Evolutionary conservation across 2,888 invertebrate species (phyloP).

Genomic region (Germaria angustata): DNA sequence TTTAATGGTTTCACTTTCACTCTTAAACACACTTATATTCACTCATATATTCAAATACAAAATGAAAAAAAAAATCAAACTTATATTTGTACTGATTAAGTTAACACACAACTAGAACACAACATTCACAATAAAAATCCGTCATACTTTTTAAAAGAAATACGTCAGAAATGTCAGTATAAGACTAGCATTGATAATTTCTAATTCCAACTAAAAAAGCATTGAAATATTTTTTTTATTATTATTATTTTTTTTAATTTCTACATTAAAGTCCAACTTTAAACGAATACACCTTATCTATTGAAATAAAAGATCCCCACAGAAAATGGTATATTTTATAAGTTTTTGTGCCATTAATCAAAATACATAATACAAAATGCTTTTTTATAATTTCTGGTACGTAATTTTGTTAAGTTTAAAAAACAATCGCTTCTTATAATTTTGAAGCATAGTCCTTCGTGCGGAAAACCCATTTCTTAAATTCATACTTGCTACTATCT

Average conservation of each 20-base stretch:
- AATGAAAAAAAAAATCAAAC: constrained; percentile 63
- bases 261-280: constrained; percentile 57
- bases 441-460: background rate
- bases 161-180: constrained; percentile 46
- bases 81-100: constrained; percentile 51
- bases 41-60: constrained; percentile 39
- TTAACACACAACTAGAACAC: constrained; percentile 36
- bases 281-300: constrained; percentile 12
- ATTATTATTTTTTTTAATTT: constrained; percentile 17
- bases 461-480: background rate
- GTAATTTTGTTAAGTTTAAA: background rate
- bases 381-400: constrained; percentile 11
- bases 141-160: constrained; percentile 36
- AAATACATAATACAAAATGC: constrained; percentile 28
- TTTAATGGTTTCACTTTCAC: constrained; percentile 76
- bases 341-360: constrained; percentile 47
- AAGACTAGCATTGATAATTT: constrained; percentile 58
- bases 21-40: constrained; percentile 65
- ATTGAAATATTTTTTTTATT: constrained; percentile 43
- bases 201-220: constrained; percentile 48
- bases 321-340: background rate
- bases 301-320: constrained; percentile 12
- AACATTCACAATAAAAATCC: constrained; percentile 28
- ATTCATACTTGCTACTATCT: background rate
- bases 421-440: background rate